phyloP scores from a whole-genome alignment of 2,797 vertebrate species.

The Lycodopsis pacificus region DNA sequence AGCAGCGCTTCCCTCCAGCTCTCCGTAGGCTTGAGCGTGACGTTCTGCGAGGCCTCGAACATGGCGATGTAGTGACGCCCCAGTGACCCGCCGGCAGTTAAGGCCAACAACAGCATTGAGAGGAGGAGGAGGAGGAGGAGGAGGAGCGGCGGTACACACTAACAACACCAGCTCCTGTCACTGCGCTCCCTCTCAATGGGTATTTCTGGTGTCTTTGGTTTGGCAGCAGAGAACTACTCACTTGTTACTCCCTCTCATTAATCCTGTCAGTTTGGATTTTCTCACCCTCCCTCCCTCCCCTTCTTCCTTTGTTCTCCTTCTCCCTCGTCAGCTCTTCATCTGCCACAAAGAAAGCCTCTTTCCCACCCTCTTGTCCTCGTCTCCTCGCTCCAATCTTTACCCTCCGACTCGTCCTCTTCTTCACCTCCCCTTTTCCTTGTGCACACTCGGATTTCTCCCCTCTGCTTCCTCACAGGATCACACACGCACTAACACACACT shows the following conservation, averaged over 20 bases:
- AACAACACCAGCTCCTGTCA: constrained; percentile 64
- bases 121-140: constrained; percentile 65
- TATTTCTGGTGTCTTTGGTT: constrained; percentile 52
- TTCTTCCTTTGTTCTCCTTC: constrained; percentile 47
- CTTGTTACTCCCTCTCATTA: constrained; percentile 56
- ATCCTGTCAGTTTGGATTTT: constrained; percentile 36
- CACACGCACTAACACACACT: no score
- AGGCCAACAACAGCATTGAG: constrained; percentile 92
- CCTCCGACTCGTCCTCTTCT: constrained; percentile 51
- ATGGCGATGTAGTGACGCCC: constrained; percentile 99
- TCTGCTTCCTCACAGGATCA: constrained; percentile 56
- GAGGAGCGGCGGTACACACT: constrained; percentile 49
- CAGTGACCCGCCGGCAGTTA: constrained; percentile 93
- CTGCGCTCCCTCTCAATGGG: constrained; percentile 49
- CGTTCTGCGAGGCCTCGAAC: constrained; percentile 99
- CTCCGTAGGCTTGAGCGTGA: constrained; percentile 97
- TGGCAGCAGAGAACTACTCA: constrained; percentile 39
- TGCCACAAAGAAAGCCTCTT: constrained; percentile 24
- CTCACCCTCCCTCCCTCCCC: constrained; percentile 39
- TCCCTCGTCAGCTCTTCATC: constrained; percentile 44
- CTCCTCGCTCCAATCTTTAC: constrained; percentile 27
- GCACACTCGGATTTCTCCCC: constrained; percentile 56
- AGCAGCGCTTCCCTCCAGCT: constrained; percentile 97
- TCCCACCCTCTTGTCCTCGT: constrained; percentile 39
- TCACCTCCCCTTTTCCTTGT: constrained; percentile 58